These are phyloP conservation scores for Arctocebus calabarensis DNA, from an alignment of 2,797 vertebrate species.

Conservation along the genomic window DNA sequence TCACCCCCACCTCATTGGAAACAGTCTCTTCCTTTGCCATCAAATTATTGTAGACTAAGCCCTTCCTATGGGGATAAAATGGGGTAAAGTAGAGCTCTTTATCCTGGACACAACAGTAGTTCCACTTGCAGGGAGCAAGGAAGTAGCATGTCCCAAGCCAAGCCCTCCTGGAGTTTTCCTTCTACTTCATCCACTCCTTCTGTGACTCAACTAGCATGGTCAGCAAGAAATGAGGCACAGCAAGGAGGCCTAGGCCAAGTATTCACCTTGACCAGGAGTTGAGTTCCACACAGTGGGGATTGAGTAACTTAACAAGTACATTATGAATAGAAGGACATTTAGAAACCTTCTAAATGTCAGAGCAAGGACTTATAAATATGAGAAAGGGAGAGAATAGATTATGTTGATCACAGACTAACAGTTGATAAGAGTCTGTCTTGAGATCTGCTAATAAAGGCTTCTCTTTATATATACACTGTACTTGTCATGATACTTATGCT, in stretches of 20 bases:
- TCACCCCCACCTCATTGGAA: background rate
- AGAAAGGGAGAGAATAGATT: background rate
- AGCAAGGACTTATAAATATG: background rate
- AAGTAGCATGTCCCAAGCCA: background rate
- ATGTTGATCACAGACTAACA: background rate
- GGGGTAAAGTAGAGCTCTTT: background rate
- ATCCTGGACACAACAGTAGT: background rate
- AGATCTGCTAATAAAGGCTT: slow-evolving; percentile 2
- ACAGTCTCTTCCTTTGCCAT: background rate
- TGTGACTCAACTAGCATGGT: background rate
- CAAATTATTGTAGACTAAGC: background rate
- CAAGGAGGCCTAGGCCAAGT: background rate
- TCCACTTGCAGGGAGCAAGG: background rate
- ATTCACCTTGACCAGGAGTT: background rate
- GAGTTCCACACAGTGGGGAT: background rate
- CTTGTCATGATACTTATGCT: background rate
- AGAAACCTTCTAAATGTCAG: background rate
- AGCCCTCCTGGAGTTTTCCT: background rate
- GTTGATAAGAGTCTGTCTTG: background rate
- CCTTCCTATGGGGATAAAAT: background rate
- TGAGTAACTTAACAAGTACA: background rate
- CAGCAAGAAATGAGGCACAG: background rate
- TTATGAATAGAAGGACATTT: background rate
- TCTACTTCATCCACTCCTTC: background rate
- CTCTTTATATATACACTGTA: background rate